Evolutionary conservation across 2,113 vertebrate genomes (phyloP).

Genomic region (Halichoerus grypus): DNA sequence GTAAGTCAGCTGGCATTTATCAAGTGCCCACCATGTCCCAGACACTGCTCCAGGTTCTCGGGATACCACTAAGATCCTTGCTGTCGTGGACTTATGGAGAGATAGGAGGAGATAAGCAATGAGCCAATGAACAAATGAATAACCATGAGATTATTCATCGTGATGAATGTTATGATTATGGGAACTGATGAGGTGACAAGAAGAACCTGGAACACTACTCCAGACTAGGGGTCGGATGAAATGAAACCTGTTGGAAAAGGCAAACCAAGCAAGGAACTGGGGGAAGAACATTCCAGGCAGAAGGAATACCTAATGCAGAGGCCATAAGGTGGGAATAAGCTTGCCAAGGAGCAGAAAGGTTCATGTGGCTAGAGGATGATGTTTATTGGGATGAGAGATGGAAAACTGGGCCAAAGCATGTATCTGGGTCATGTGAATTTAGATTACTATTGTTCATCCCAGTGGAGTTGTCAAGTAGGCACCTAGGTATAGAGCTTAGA

Average conservation of each 20-base stretch:
- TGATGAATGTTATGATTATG: not conserved
- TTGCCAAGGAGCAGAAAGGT: not conserved
- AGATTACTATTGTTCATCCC: not conserved
- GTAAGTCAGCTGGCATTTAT: not conserved
- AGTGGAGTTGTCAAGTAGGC: not conserved
- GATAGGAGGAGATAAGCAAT: not conserved
- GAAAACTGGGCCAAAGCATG: not conserved
- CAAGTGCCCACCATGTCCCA: not conserved
- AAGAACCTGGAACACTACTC: not conserved
- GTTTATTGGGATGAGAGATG: not conserved
- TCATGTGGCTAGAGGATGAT: not conserved
- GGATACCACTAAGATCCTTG: not conserved
- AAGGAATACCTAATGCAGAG: not conserved
- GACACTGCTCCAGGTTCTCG: not conserved
- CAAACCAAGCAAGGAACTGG: not conserved
- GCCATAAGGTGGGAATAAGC: not conserved
- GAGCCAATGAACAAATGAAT: not conserved
- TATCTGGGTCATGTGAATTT: not conserved
- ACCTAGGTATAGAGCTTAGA: not conserved
- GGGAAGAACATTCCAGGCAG: not conserved
- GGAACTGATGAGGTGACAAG: not conserved
- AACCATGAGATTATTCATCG: not conserved
- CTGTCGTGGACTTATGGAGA: not conserved
- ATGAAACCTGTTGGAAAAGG: not conserved
- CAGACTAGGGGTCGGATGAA: not conserved